Conservation (phyloP, 2,888 invertebrate species). For the Achlya flavicornis region DNA sequence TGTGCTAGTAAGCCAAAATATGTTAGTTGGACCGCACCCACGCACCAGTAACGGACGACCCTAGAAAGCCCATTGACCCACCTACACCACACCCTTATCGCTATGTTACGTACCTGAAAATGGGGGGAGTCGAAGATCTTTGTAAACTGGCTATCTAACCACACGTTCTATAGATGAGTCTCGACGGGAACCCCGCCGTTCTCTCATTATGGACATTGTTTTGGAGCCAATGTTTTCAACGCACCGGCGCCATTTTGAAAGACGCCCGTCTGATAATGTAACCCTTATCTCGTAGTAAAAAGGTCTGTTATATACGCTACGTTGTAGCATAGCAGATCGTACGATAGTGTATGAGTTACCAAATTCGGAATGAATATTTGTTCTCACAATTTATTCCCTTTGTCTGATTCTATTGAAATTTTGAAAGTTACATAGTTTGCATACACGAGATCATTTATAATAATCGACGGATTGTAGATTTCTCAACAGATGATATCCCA, state of each 20-base stretch:
- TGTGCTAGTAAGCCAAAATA: constrained; percentile 61
- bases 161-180: constrained; percentile 60
- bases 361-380: constrained; percentile 13
- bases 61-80: constrained; percentile 61
- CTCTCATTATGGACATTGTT: constrained; percentile 63
- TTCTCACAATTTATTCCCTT: constrained; percentile 12
- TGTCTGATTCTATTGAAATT: constrained; percentile 11
- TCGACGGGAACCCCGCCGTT: constrained; percentile 60
- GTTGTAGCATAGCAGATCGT: not conserved
- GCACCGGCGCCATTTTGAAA: constrained; percentile 39
- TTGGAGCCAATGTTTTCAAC: constrained; percentile 59
- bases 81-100: constrained; percentile 45
- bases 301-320: constrained; percentile 11
- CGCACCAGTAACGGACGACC: constrained; percentile 51
- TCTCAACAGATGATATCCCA: not conserved
- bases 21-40: constrained; percentile 55
- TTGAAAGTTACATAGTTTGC: not conserved
- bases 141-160: constrained; percentile 41
- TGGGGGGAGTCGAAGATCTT: constrained; percentile 42
- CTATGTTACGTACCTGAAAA: constrained; percentile 27
- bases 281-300: constrained; percentile 32
- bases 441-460: not conserved
- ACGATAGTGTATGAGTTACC: constrained; percentile 8
- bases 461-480: not conserved
- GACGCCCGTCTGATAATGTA: constrained; percentile 30